Evolutionary conservation across 2,113 vertebrate species (phyloP).

Genomic region (Salvelinus namaycush): DNA sequence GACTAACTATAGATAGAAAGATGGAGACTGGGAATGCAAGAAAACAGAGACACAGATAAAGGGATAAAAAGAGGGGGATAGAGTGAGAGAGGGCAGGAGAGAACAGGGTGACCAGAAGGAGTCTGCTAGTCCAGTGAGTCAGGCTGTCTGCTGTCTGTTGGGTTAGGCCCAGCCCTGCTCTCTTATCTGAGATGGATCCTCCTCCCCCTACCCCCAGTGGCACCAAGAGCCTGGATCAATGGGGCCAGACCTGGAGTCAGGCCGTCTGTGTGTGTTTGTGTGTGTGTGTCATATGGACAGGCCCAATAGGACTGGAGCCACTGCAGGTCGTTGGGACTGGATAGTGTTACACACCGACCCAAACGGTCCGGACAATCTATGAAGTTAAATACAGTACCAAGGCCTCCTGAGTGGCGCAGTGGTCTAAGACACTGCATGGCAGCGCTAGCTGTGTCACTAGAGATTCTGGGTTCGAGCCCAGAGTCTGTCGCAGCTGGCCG

Average conservation of each 20-base stretch:
- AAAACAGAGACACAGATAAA: neutral
- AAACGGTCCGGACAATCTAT: neutral
- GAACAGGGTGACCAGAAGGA: neutral
- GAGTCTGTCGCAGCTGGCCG: too few relatives aligned
- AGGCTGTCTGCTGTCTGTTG: conserved; percentile 24
- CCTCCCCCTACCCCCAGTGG: conserved; percentile 24
- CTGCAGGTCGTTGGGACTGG: conserved; percentile 12
- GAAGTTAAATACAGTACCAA: neutral
- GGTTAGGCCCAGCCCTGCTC: neutral
- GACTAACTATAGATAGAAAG: neutral
- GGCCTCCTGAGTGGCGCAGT: too few relatives aligned
- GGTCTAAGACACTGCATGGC: too few relatives aligned
- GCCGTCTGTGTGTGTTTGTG: neutral
- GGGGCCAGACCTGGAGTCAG: neutral
- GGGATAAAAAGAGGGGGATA: neutral
- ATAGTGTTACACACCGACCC: conserved; percentile 32
- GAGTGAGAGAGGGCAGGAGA: conserved; percentile 2
- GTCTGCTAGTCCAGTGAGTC: neutral
- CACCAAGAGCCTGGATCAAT: conserved; percentile 45
- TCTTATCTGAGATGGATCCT: conserved; percentile 43
- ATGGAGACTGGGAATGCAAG: neutral
- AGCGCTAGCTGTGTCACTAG: too few relatives aligned
- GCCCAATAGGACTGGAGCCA: conserved; percentile 5
- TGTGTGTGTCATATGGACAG: neutral
- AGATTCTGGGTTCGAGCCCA: too few relatives aligned